These are phyloP conservation scores for Trididemnum nubilum DNA, from an alignment of 23 tunicate genomes.

Conservation along the genomic window DNA sequence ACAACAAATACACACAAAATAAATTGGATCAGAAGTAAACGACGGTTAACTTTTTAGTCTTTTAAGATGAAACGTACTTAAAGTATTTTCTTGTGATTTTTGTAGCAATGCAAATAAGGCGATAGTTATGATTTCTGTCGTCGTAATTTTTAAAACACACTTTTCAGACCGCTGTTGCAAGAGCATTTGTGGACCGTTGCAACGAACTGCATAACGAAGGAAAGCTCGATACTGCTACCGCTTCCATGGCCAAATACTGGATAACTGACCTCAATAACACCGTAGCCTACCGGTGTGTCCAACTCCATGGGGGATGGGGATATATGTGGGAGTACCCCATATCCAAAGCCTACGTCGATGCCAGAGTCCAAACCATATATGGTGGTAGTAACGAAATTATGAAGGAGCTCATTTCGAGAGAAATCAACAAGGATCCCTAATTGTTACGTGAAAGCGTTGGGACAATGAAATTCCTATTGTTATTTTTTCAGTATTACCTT, in stretches of 20 bases:
- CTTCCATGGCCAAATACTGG: slow-evolving; percentile 97
- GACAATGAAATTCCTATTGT: no score
- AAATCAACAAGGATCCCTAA: slow-evolving; percentile 57
- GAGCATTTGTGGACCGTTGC: slow-evolving; percentile 87
- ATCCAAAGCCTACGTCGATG: slow-evolving; percentile 87
- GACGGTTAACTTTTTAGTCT: no score
- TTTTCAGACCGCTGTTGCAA: slow-evolving; percentile 65
- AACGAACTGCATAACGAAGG: slow-evolving; percentile 74
- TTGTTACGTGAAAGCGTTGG: not conserved
- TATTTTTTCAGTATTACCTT: no score
- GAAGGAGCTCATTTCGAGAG: slow-evolving; percentile 94
- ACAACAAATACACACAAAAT: no score
- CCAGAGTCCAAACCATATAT: slow-evolving; percentile 88
- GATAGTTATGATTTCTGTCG: no score
- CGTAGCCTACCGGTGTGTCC: slow-evolving; percentile 77
- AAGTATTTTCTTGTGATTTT: no score
- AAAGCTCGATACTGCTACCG: slow-evolving; percentile 80
- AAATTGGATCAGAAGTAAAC: no score
- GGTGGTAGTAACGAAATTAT: slow-evolving; percentile 99
- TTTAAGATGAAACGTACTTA: no score
- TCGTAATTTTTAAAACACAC: no score
- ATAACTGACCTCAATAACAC: slow-evolving; percentile 82
- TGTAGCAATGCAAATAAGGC: no score
- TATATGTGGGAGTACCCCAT: slow-evolving; percentile 99
- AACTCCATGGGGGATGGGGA: slow-evolving; percentile 97